Percentiles rank a stretch among this genome's conserved stretches.
Conservation (phyloP, 2,113 vertebrate genomes). For the Indicator indicator region DNA sequence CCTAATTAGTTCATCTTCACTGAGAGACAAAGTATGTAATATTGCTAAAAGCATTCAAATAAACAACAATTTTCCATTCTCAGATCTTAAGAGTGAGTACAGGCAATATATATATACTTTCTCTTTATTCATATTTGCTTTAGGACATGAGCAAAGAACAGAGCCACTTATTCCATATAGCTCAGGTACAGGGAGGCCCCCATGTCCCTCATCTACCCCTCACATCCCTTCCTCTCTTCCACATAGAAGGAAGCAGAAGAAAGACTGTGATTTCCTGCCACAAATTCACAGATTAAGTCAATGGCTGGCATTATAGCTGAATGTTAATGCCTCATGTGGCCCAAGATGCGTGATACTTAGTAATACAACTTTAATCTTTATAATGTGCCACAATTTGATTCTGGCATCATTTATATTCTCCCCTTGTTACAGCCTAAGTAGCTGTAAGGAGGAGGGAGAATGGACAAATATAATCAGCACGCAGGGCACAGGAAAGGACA, state of each 20-base stretch:
- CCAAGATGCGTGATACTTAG: background rate
- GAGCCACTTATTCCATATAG: background rate
- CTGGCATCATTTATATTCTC: slow-evolving; percentile 6
- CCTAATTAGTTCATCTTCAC: background rate
- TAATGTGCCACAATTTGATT: slow-evolving; percentile 17
- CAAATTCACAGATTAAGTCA: slow-evolving; percentile 15
- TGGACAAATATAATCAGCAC: background rate
- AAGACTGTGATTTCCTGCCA: background rate
- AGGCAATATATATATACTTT: background rate
- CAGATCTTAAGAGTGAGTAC: background rate
- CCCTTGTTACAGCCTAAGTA: slow-evolving; percentile 28
- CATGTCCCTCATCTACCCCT: background rate
- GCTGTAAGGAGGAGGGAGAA: slow-evolving; percentile 3
- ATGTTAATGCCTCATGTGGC: background rate
- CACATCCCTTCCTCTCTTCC: background rate
- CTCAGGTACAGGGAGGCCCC: background rate
- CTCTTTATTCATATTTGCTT: background rate
- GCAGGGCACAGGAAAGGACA: background rate
- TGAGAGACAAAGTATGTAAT: background rate
- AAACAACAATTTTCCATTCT: background rate
- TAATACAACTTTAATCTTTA: slow-evolving; percentile 58
- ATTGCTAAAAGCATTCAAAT: background rate
- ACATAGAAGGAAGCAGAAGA: background rate
- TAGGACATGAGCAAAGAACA: background rate
- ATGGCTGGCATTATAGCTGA: background rate